Conservation (phyloP, 2,113 vertebrate species). For the Melanerpes formicivorus region DNA sequence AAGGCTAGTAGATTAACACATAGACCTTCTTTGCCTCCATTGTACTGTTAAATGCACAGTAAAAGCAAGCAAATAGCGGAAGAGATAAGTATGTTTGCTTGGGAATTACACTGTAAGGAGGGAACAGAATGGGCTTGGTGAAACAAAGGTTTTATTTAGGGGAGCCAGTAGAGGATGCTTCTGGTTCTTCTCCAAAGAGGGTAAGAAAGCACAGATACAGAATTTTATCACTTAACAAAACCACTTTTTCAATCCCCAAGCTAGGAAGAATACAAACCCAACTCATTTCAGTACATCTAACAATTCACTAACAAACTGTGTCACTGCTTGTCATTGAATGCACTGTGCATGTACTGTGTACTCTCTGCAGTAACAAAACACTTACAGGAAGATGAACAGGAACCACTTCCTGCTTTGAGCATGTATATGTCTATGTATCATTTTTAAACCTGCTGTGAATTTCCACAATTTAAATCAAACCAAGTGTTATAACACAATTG, state of each 20-base stretch:
- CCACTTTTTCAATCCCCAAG: neutral
- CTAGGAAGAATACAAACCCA: neutral
- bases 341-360: neutral
- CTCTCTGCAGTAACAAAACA: neutral
- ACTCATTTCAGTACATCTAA: neutral
- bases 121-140: neutral
- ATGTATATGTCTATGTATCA: neutral
- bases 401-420: neutral
- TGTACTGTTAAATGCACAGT: constrained; percentile 29
- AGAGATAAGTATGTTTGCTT: constrained; percentile 41
- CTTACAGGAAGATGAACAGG: neutral
- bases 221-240: neutral
- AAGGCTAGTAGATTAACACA: constrained; percentile 36
- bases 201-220: neutral
- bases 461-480: neutral
- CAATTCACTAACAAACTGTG: neutral
- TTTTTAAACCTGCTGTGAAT: neutral
- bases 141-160: constrained; percentile 34
- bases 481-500: neutral
- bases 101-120: constrained; percentile 8
- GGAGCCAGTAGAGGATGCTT: constrained; percentile 8
- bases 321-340: neutral
- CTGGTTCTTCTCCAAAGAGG: constrained; percentile 30
- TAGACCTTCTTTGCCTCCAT: constrained; percentile 22
- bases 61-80: constrained; percentile 38